Percentiles rank a stretch among this genome's conserved stretches.
Conservation (phyloP, 2,113 vertebrate genomes). For the Lampris megalopsis region DNA sequence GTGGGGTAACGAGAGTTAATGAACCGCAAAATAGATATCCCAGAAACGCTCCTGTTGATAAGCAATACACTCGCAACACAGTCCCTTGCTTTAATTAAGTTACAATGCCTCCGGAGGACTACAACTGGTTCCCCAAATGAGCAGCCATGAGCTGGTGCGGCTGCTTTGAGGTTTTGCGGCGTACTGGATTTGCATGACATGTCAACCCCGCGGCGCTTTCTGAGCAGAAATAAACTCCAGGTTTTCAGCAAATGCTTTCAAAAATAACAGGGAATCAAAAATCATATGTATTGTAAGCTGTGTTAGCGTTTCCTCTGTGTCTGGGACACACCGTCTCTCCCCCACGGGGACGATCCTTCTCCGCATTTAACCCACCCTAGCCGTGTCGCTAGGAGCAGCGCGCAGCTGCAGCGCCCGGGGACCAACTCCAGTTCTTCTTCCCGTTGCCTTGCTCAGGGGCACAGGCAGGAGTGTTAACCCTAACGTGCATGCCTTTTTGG, state of each 20-base stretch:
- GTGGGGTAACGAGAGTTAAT: slow-evolving; percentile 31
- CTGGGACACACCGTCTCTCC: slow-evolving; percentile 4
- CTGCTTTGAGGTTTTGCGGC: too few species aligned
- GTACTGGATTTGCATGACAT: background rate
- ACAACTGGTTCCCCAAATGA: background rate
- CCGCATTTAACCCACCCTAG: too few species aligned
- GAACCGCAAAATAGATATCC: slow-evolving; percentile 36
- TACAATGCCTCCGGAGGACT: slow-evolving; percentile 10
- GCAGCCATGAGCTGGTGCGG: too few species aligned
- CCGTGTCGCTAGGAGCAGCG: too few species aligned
- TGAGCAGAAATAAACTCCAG: slow-evolving; percentile 3
- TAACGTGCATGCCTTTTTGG: too few species aligned
- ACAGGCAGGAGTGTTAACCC: too few species aligned
- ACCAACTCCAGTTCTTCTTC: too few species aligned
- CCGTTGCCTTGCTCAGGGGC: too few species aligned
- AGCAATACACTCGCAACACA: slow-evolving; percentile 27
- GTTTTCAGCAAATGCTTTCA: background rate
- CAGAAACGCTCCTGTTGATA: slow-evolving; percentile 25
- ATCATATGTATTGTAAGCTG: slow-evolving; percentile 2
- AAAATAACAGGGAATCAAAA: slow-evolving; percentile 6
- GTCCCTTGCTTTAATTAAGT: slow-evolving; percentile 41
- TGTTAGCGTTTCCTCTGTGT: background rate
- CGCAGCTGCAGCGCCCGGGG: too few species aligned
- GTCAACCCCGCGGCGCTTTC: background rate
- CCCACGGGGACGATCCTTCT: too few species aligned